Evolutionary conservation across 2,888 invertebrate genomes (phyloP), one percentile per base, ranked within the genome.

Genomic region (Thyatira batis): DNA sequence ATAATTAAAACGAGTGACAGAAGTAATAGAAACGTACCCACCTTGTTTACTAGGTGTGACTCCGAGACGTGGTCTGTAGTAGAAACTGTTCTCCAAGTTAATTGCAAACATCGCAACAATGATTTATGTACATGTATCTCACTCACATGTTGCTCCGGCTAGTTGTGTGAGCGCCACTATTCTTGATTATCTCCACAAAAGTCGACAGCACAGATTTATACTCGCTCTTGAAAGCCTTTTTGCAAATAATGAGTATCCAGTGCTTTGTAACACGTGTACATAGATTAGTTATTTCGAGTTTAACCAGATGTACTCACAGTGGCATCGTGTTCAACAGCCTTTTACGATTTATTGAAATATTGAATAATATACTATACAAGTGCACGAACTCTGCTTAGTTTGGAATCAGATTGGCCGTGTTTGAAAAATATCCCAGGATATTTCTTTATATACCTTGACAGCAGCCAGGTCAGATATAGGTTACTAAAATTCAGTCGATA

Each of bases 51-150:
- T n/a, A 45, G 13, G 45, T 50, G 44, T 45, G 55, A 39, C 44
- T 33, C 49, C 17, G 50, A 52, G 51, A 46, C 46, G 54, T 55
- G 58, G 58, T 55, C 45, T 54, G 33, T 49, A 6, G 51, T 52
- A 51, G 53, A 51, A 52, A 56, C 57, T 58, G 54, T 39, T 17
- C 13, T 17, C 39, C 61, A 63, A 71, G 72, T 67, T 78, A 76
- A 77, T 77, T 77, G 74, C 73, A 68, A 72, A 72, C 72, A 72
- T 71, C 68, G 67, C 73, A 69, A 69, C 77, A 73, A 74, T 76
- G 79, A 81, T 79, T 76, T 39, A 49, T 49, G 39, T 33, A 49
- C 20, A 33, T 48, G 62, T 67, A 65, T 65, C 59, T 57, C 58
- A 57, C 67, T 51, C 59, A 54, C 58, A 54, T 57, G 56, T 55